phyloP scores from a whole-genome alignment of 2,113 vertebrate genomes.

The Zosterops hypoxanthus region DNA sequence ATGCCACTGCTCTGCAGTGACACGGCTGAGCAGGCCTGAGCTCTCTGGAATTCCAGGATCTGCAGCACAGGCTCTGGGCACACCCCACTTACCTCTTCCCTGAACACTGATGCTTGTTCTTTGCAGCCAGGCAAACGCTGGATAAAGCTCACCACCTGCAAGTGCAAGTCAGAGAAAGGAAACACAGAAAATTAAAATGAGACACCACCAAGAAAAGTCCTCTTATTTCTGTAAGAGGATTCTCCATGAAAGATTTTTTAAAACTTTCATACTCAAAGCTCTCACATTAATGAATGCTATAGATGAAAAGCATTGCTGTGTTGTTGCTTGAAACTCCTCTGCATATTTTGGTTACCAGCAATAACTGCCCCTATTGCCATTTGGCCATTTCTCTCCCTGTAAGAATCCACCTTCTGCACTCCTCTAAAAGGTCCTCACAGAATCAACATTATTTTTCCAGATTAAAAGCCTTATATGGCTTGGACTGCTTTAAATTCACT shows the following conservation, averaged over 20 bases:
- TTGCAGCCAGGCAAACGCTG: slow-evolving; percentile 88
- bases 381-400: neutral
- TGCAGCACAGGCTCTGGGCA: neutral
- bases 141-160: slow-evolving; percentile 85
- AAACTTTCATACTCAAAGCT: neutral
- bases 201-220: neutral
- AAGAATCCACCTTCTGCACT: neutral
- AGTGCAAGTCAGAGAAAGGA: neutral
- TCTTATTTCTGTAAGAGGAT: neutral
- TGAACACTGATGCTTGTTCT: slow-evolving; percentile 86
- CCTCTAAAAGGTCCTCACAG: neutral
- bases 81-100: slow-evolving; percentile 81
- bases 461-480: neutral
- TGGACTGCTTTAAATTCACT: neutral
- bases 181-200: neutral
- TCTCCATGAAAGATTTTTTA: neutral
- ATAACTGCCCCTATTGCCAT: neutral
- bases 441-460: neutral
- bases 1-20: neutral
- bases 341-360: neutral
- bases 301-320: neutral
- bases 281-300: neutral
- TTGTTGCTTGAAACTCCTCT: neutral
- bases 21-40: neutral
- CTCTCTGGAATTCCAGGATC: neutral